Conservation (phyloP, 1,140 invertebrate genomes). For the Acyrthosiphon pisum region DNA sequence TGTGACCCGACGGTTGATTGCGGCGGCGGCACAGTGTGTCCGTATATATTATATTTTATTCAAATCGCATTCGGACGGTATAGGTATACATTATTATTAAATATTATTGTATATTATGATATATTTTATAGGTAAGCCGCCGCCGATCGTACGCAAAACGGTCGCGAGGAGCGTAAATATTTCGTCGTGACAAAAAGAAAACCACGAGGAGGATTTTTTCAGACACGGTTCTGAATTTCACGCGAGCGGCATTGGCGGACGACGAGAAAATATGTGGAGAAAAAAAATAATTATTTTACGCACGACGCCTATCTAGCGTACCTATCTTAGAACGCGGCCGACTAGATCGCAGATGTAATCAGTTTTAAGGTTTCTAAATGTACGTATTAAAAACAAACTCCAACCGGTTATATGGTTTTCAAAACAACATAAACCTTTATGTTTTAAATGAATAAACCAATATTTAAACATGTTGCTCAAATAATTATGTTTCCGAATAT, state of each 20-base stretch:
- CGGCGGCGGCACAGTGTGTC: background rate
- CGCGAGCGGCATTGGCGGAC: background rate
- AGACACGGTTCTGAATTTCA: background rate
- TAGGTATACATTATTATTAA: background rate
- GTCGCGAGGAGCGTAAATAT: background rate
- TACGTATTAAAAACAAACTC: background rate
- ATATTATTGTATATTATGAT: background rate
- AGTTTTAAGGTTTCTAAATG: constrained; percentile 16
- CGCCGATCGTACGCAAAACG: background rate
- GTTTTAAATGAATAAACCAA: constrained; percentile 1
- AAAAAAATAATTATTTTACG: constrained; percentile 11
- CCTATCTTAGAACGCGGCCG: background rate
- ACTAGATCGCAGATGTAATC: background rate
- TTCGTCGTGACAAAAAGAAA: background rate
- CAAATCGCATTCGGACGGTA: background rate
- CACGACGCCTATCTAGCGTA: background rate
- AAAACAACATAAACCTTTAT: background rate
- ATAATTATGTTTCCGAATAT: background rate
- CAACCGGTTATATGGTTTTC: background rate
- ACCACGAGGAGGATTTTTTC: background rate
- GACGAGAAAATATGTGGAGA: background rate
- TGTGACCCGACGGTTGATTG: background rate
- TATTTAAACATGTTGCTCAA: background rate
- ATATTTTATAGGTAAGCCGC: too few relatives aligned
- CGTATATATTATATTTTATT: background rate